These are phyloP conservation scores for Lampris megalopsis DNA, from an alignment of 2,113 vertebrate genomes.

Conservation along the genomic window DNA sequence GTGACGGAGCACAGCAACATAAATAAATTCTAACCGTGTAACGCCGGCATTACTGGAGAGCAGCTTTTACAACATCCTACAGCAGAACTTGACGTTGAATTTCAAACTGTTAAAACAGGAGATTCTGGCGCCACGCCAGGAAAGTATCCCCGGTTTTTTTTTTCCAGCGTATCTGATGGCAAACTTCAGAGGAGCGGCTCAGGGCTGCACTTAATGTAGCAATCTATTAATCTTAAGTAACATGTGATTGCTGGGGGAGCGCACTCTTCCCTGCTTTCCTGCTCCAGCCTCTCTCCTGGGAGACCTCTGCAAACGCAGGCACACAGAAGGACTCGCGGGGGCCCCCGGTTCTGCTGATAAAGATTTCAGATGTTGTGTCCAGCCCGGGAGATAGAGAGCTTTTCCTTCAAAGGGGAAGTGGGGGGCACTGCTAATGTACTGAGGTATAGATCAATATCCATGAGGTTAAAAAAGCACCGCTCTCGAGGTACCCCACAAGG, in stretches of 20 bases:
- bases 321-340: slow-evolving; percentile 24
- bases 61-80: neutral
- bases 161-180: slow-evolving; percentile 59
- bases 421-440: slow-evolving; percentile 35
- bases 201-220: slow-evolving; percentile 60
- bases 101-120: slow-evolving; percentile 65
- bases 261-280: slow-evolving; percentile 65
- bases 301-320: slow-evolving; percentile 50
- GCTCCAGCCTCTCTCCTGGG: slow-evolving; percentile 56
- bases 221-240: slow-evolving; percentile 77
- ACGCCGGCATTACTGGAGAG: slow-evolving; percentile 22
- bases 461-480: slow-evolving; percentile 43
- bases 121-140: slow-evolving; percentile 65
- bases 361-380: slow-evolving; percentile 80
- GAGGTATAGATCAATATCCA: slow-evolving; percentile 65
- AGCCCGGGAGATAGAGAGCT: slow-evolving; percentile 44
- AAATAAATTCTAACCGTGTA: slow-evolving; percentile 12
- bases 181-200: slow-evolving; percentile 46
- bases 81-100: slow-evolving; percentile 6
- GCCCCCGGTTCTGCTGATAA: slow-evolving; percentile 64
- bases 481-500: slow-evolving; percentile 35
- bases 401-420: slow-evolving; percentile 55
- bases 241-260: slow-evolving; percentile 66
- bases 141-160: slow-evolving; percentile 73
- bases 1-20: slow-evolving; percentile 30